phyloP scores from a whole-genome alignment of 2,888 invertebrate species.

The Strigamia maritima region DNA sequence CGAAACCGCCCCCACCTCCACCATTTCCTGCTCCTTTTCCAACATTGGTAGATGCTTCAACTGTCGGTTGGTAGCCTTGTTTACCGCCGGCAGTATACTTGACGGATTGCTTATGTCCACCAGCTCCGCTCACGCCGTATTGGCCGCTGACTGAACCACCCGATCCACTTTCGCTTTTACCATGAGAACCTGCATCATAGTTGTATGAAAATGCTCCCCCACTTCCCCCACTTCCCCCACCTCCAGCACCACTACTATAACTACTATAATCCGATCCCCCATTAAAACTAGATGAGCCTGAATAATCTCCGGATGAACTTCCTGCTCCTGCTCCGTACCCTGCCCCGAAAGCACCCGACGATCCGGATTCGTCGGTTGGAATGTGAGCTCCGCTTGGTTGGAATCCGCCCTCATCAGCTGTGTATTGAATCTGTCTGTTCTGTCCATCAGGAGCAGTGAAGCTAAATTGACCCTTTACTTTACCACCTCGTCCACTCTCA shows the following conservation, averaged over 20 bases:
- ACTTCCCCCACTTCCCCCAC: neutral
- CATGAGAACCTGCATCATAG: slow-evolving; percentile 34
- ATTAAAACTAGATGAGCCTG: neutral
- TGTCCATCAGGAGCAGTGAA: slow-evolving; percentile 60
- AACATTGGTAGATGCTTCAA: slow-evolving; percentile 1
- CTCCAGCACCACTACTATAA: neutral
- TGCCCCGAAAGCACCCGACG: neutral
- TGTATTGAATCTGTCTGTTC: slow-evolving; percentile 5
- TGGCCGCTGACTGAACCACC: slow-evolving; percentile 26
- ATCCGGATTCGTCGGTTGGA: neutral
- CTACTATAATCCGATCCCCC: neutral
- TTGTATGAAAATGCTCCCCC: slow-evolving; percentile 11
- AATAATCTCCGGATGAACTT: neutral
- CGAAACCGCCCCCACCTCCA: neutral
- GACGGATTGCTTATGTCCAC: neutral
- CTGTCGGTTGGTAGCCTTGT: slow-evolving; percentile 2
- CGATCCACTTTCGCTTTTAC: neutral
- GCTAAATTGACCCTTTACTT: slow-evolving; percentile 39
- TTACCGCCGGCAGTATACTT: slow-evolving; percentile 22
- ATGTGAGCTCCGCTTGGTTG: slow-evolving; percentile 19
- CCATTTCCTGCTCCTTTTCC: neutral
- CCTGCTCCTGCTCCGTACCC: neutral
- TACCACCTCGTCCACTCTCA: neutral
- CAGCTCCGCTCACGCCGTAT: neutral
- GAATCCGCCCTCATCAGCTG: slow-evolving; percentile 32